Evolutionary conservation across 2,888 invertebrate genomes (phyloP).

Genomic region (Cheilosia pagana): DNA sequence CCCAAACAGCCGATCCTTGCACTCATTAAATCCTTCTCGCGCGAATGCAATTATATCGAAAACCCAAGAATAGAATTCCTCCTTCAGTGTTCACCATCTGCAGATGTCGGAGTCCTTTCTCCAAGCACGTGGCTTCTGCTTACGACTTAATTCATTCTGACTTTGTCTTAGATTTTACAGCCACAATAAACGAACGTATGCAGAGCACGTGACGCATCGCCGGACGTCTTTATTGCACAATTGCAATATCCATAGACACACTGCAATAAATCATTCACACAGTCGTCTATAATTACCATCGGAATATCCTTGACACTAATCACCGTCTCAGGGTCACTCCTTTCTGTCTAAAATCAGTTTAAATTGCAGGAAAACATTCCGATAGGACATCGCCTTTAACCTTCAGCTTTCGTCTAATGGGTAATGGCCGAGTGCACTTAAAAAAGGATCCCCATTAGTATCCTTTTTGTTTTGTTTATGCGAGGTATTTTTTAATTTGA

Average conservation of each 20-base stretch:
- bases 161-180: slow-evolving; percentile 14
- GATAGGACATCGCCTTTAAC: not conserved
- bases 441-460: not conserved
- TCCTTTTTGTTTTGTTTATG: not conserved
- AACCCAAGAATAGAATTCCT: not conserved
- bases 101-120: slow-evolving; percentile 12
- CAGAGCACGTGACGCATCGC: slow-evolving; percentile 15
- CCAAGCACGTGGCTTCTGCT: slow-evolving; percentile 6
- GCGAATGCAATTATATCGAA: not conserved
- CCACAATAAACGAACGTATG: slow-evolving; percentile 22
- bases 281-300: not conserved
- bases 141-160: slow-evolving; percentile 1
- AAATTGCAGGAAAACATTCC: not conserved
- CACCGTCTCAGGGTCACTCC: slow-evolving; percentile 8
- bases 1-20: not conserved
- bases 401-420: not conserved
- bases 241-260: not conserved
- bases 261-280: slow-evolving; percentile 9
- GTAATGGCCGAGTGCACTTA: slow-evolving; percentile 5
- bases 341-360: not conserved
- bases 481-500: not conserved
- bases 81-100: slow-evolving; percentile 8
- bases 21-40: not conserved
- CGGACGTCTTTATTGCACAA: slow-evolving; percentile 12
- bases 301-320: slow-evolving; percentile 15